Evolutionary conservation across 2,888 invertebrate genomes (phyloP), one percentile per base, ranked within the genome.

Genomic region (Eupithecia inturbata): DNA sequence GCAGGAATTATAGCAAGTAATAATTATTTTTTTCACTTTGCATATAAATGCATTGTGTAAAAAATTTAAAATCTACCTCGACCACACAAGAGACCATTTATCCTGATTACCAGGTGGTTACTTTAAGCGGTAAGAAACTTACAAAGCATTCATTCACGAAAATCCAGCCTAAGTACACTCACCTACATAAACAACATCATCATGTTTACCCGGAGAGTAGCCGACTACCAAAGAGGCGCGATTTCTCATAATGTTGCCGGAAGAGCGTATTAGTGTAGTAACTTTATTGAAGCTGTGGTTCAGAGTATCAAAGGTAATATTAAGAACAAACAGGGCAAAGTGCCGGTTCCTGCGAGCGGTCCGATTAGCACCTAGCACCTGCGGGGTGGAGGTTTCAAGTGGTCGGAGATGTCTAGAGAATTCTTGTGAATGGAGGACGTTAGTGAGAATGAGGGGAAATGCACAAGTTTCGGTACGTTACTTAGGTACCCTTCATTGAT

Each of bases 231-330:
- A 76, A 76, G 91, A 90, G 87, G 88, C 87, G 89, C 86, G 87
- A 88, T 87, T 93, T 93, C 92, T 88, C 91, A 88, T 89, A 89
- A 93, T 84, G 87, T 84, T 82, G 84, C 88, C 92, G 93, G 93
- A 92, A 92, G 89, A 90, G 87, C 89, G 88, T 88, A 89, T 91
- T 92, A 89, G 91, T 88, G 83, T 88, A 91, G 91, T 6, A 66
- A 66, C 66, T 41, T 66, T 66, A 66, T 66, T 66, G 22, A 39
- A 66, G n/a, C 66, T 66, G 66, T 66, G 66, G 39, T 39, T 22
- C 66, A 85, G 72, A 53, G 53, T 53, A 53, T 53, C 53, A 53
- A 10, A 57, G 75, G 75, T 92, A 93, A 93, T 85, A 84, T 84
- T 84, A 85, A 89, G 84, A 87, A 89, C 87, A 92, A 93, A 94